Conservation (phyloP, 2,113 vertebrate genomes). For the Sarotherodon lohbergeri region DNA sequence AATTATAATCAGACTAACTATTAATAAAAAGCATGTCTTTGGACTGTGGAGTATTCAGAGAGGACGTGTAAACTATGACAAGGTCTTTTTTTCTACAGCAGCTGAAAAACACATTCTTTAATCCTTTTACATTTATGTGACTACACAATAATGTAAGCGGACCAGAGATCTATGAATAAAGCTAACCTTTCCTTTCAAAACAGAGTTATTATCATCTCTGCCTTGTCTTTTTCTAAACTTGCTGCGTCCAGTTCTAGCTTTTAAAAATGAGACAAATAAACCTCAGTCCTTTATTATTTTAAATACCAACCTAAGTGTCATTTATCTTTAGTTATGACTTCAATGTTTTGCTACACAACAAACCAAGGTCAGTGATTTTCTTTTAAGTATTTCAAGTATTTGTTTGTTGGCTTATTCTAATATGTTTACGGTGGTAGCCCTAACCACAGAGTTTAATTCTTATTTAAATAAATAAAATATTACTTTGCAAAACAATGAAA, state of each 20-base stretch:
- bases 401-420: fast-evolving
- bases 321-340: fast-evolving
- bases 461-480: not conserved
- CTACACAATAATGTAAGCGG: too few species aligned
- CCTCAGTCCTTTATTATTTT: fast-evolving
- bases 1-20: not conserved
- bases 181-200: too few species aligned
- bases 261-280: not conserved
- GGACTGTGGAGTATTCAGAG: not conserved
- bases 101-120: too few species aligned
- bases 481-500: not conserved
- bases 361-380: not conserved
- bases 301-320: not conserved
- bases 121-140: too few species aligned
- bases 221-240: fast-evolving
- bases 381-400: not conserved
- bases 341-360: not conserved
- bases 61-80: fast-evolving
- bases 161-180: not conserved
- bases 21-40: fast-evolving
- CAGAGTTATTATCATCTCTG: not conserved
- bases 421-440: not conserved
- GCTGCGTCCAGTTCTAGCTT: fast-evolving
- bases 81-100: too few species aligned
- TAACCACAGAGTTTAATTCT: not conserved